phyloP scores from a whole-genome alignment of 2,113 vertebrate genomes.

The Corythaixoides concolor region DNA sequence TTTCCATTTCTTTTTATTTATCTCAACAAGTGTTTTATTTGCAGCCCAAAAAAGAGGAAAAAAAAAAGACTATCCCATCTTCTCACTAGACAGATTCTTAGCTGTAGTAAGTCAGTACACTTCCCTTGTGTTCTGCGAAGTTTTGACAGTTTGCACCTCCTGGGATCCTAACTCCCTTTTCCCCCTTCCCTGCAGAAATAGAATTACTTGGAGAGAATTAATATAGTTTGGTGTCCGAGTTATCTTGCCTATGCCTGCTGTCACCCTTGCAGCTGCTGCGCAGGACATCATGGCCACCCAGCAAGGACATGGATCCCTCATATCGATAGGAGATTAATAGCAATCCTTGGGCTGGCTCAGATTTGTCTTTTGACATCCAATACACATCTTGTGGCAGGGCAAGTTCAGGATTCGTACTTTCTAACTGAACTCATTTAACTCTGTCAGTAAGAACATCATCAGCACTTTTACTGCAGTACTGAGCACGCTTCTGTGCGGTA shows the following conservation, averaged over 20 bases:
- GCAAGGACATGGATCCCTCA: not conserved
- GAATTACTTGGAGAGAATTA: not conserved
- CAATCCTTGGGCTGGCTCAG: not conserved
- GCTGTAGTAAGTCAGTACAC: not conserved
- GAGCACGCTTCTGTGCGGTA: not conserved
- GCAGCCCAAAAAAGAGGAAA: not conserved
- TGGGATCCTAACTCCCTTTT: not conserved
- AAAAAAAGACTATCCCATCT: not conserved
- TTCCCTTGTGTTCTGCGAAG: not conserved
- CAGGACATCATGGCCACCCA: not conserved
- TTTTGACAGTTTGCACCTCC: not conserved
- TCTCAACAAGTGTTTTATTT: not conserved
- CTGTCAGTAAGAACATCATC: not conserved
- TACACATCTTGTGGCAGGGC: not conserved
- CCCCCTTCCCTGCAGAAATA: not conserved
- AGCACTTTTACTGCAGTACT: not conserved
- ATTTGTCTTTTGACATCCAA: not conserved
- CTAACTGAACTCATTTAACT: not conserved
- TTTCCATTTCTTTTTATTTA: not conserved
- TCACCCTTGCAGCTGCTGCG: not conserved
- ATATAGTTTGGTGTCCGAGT: not conserved
- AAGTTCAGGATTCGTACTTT: not conserved
- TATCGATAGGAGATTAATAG: not conserved
- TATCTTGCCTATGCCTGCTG: not conserved
- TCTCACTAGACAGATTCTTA: not conserved